Evolutionary conservation across 2,797 vertebrate species (phyloP).

Genomic region (Picus viridis): DNA sequence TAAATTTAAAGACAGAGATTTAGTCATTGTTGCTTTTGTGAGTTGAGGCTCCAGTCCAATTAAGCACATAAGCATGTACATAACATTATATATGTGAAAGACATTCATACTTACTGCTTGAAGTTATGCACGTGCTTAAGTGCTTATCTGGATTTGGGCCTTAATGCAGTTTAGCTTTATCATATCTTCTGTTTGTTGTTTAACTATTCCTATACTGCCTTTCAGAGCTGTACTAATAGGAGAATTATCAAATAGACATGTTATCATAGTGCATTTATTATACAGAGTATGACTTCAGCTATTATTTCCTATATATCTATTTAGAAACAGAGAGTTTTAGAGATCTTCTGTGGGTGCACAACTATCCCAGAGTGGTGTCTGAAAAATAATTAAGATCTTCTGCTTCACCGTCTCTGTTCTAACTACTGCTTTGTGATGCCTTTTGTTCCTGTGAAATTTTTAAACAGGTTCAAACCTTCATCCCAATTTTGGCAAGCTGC

Average conservation of each 20-base stretch:
- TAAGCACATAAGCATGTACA: slow-evolving; percentile 11
- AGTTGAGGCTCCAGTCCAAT: slow-evolving; percentile 4
- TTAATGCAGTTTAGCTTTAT: slow-evolving; percentile 16
- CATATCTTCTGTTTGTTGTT: not conserved
- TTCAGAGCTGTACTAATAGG: not conserved
- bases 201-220: not conserved
- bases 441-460: slow-evolving; percentile 30
- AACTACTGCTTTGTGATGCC: not conserved
- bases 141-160: not conserved
- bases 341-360: not conserved
- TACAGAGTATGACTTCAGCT: not conserved
- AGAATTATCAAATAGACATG: not conserved
- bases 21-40: not conserved
- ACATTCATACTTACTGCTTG: not conserved
- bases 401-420: not conserved
- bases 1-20: not conserved
- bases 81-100: not conserved
- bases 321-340: not conserved
- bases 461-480: not conserved
- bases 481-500: slow-evolving; percentile 3
- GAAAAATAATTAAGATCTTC: not conserved
- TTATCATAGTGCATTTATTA: not conserved
- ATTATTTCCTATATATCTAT: not conserved
- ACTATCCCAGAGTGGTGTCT: not conserved
- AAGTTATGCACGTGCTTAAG: slow-evolving; percentile 27